Base-by-base conservation (phyloP, 2,797 vertebrate genomes). In the Pitangus sulphuratus region DNA sequence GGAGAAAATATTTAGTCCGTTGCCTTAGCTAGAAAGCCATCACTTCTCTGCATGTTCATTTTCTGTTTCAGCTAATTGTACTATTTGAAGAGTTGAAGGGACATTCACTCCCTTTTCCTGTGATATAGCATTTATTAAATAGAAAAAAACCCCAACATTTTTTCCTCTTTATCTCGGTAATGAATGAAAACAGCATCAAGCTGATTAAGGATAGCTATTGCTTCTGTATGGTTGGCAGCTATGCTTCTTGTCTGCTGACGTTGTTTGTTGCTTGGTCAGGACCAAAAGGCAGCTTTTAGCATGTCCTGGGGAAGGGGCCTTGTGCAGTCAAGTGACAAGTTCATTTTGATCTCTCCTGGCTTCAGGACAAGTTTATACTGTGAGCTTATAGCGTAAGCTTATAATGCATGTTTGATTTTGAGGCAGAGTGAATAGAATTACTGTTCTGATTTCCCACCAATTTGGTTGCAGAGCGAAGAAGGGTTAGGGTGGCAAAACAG, bases 151-250 rank as follows among this genome's bases (percentile, higher is more conserved):
- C n/a, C n/a, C n/a, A n/a, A n/a, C 0, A 8, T n/a, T 74, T 91
- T 93, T 85, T 60, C 47, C 45, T 64, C 17, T 93, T 87, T 87
- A 21, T 87, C 16, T 70, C 14, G 37, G 37, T n/a, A 57, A 44
- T 58, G n/a, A 84, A 66, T 89, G 33, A 48, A 80, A 77, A 37
- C 4, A 37, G 37, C 12, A 57, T 70, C 17, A 42, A 69, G 33
- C 39, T 85, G 56, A 65, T 89, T 48, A 75, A 77, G 17, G 24
- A 10, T 58, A 50, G 57, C n/a, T 90, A 22, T 70, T 77, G 14
- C 40, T 75, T 88, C 65, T 0, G 0, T 53, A 33, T 42, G 64
- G 68, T 37, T 66, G 48, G 61, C 74, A 87, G 51, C 87, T 71
- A 35, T 40, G 19, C 33, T 54, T n/a, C 64, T 58, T 74, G 15